A percentile compares a stretch with the other conserved stretches of the same genome.
Conservation (phyloP, 2,888 invertebrate species). For the Timema podura region DNA sequence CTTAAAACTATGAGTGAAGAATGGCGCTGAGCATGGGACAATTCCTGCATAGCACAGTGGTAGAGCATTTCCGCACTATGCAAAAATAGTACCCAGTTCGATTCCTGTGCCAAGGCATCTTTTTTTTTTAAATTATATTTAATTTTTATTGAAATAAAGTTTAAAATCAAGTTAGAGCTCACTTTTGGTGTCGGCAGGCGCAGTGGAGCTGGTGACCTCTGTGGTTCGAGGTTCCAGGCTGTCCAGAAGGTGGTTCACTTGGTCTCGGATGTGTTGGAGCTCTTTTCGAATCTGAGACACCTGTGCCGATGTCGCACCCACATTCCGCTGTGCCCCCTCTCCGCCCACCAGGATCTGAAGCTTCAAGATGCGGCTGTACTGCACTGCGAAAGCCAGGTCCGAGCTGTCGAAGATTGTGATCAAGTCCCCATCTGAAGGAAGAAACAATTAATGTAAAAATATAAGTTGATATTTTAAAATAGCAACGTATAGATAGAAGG, state of each 20-base stretch:
- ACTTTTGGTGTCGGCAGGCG: conserved; percentile 26
- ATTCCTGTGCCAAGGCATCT: too few species aligned
- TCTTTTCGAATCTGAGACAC: conserved; percentile 41
- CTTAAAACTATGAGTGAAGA: too few species aligned
- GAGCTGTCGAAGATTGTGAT: conserved; percentile 67
- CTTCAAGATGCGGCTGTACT: conserved; percentile 61
- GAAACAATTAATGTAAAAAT: too few species aligned
- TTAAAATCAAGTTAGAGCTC: too few species aligned
- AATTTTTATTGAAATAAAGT: too few species aligned
- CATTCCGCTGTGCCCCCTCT: conserved; percentile 31
- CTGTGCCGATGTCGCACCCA: conserved; percentile 40
- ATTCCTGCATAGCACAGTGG: too few species aligned
- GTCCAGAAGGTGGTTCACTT: conserved; percentile 56
- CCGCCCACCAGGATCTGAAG: conserved; percentile 55
- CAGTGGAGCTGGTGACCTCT: conserved; percentile 30
- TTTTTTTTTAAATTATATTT: too few species aligned
- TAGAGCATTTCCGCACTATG: too few species aligned
- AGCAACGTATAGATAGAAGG: too few species aligned
- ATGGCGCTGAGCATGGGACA: too few species aligned
- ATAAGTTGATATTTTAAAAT: too few species aligned
- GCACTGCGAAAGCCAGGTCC: conserved; percentile 65
- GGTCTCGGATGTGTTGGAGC: conserved; percentile 53
- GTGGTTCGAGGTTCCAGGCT: conserved; percentile 45
- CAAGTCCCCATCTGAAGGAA: conserved; percentile 60
- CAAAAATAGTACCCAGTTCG: too few species aligned